Evolutionary conservation across 2,797 vertebrate genomes (phyloP).

Genomic region (Tangara arthus): DNA sequence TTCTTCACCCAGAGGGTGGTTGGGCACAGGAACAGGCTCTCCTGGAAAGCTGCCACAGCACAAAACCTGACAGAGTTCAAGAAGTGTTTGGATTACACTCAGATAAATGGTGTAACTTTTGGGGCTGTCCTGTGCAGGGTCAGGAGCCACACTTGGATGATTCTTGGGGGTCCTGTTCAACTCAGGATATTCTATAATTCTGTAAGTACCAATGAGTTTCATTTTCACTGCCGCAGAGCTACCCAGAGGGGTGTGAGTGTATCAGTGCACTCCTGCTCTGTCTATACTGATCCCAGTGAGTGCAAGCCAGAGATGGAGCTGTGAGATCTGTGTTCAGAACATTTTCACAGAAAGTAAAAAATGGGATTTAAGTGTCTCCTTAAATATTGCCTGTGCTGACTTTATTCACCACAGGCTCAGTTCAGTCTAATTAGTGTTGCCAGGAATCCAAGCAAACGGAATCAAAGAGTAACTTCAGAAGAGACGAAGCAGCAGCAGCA

Average conservation of each 20-base stretch:
- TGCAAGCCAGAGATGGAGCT: background rate
- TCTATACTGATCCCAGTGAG: background rate
- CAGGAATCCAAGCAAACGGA: conserved; percentile 39
- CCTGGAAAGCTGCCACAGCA: background rate
- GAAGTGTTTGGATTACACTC: background rate
- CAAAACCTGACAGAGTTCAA: background rate
- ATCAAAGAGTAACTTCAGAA: conserved; percentile 55
- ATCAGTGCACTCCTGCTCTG: background rate
- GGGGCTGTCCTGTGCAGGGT: background rate
- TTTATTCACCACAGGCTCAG: conserved; percentile 35
- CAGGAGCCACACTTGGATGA: background rate
- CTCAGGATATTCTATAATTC: background rate
- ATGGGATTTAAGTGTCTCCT: background rate
- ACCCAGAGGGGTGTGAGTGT: background rate
- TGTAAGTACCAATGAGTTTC: background rate
- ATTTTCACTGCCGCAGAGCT: background rate
- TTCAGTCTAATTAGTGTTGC: conserved; percentile 46
- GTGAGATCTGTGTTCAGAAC: background rate
- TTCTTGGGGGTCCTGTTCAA: background rate
- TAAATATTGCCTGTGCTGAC: conserved; percentile 10
- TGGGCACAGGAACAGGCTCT: background rate
- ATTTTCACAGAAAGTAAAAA: background rate
- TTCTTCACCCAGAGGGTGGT: background rate
- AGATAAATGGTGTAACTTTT: background rate
- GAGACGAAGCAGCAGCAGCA: conserved; percentile 26